phyloP scores from a whole-genome alignment of 2,888 invertebrate genomes.

The Eudemis profundana region DNA sequence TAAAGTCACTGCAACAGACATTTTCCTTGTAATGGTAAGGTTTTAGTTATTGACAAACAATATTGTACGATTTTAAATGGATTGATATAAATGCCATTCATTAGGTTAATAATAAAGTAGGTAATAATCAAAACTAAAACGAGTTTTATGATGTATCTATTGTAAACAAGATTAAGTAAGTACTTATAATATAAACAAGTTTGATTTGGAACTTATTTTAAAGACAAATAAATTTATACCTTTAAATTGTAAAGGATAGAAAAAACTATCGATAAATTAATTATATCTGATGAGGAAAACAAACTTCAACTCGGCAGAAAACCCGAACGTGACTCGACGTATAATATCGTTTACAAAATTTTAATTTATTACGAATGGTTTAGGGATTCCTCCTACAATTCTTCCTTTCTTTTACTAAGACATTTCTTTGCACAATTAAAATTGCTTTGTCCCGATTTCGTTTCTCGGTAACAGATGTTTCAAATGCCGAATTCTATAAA shows the following conservation, averaged over 20 bases:
- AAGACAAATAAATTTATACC: too few relatives aligned
- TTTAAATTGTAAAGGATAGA: neutral
- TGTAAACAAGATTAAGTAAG: too few relatives aligned
- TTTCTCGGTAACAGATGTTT: neutral
- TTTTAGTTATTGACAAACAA: too few relatives aligned
- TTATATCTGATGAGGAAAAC: slow-evolving; percentile 8
- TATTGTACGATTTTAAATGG: neutral
- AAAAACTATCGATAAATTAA: slow-evolving; percentile 1
- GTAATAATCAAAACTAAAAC: too few relatives aligned
- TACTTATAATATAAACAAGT: too few relatives aligned
- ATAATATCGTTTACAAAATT: neutral
- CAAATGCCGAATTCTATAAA: neutral
- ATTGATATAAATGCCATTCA: neutral
- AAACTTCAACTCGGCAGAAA: slow-evolving; percentile 2
- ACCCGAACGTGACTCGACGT: neutral
- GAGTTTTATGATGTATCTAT: too few relatives aligned
- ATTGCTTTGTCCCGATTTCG: neutral
- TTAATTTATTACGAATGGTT: neutral
- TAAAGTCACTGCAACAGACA: too few relatives aligned
- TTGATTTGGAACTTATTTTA: too few relatives aligned
- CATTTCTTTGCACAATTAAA: neutral
- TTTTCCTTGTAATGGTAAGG: too few relatives aligned
- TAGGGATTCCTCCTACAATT: neutral
- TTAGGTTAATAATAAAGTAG: too few relatives aligned
- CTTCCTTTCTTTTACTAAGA: neutral